Evolutionary conservation across 2,888 invertebrate species (phyloP).

Genomic region (Augiades crinisus): DNA sequence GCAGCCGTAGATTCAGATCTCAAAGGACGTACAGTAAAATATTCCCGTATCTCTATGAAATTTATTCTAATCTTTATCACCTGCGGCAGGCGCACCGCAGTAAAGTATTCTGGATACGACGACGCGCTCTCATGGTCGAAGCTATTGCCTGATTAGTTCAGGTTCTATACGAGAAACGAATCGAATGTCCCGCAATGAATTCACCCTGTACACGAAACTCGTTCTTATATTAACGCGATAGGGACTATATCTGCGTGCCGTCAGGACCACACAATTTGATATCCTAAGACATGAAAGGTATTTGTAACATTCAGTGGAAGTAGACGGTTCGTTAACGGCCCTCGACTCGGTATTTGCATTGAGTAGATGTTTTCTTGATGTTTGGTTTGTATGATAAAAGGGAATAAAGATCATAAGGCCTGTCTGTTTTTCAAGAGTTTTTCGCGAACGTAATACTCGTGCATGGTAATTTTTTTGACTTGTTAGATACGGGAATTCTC

Average conservation of each 20-base stretch:
- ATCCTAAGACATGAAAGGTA: slow-evolving; percentile 39
- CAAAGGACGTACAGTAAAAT: slow-evolving; percentile 6
- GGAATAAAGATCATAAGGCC: slow-evolving; percentile 15
- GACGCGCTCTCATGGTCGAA: slow-evolving; percentile 32
- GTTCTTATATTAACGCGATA: slow-evolving; percentile 12
- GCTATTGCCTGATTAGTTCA: slow-evolving; percentile 48
- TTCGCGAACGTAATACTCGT: neutral
- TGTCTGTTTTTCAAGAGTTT: slow-evolving; percentile 3
- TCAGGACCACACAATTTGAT: slow-evolving; percentile 23
- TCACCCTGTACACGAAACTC: slow-evolving; percentile 18
- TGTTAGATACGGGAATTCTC: too few species aligned
- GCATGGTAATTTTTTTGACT: neutral
- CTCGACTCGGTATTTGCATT: slow-evolving; percentile 30
- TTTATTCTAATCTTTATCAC: slow-evolving; percentile 20
- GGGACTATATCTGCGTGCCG: slow-evolving; percentile 23
- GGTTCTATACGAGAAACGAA: slow-evolving; percentile 42
- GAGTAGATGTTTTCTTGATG: slow-evolving; percentile 25
- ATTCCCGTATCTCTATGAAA: slow-evolving; percentile 8
- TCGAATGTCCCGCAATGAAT: slow-evolving; percentile 32
- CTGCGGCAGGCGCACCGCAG: slow-evolving; percentile 6
- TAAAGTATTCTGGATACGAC: slow-evolving; percentile 37
- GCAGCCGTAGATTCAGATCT: slow-evolving; percentile 2
- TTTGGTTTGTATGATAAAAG: slow-evolving; percentile 19
- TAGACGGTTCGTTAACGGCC: slow-evolving; percentile 42
- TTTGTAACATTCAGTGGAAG: slow-evolving; percentile 46